Evolutionary conservation across 2,797 vertebrate genomes (phyloP).

Genomic region (Helarctos malayanus): DNA sequence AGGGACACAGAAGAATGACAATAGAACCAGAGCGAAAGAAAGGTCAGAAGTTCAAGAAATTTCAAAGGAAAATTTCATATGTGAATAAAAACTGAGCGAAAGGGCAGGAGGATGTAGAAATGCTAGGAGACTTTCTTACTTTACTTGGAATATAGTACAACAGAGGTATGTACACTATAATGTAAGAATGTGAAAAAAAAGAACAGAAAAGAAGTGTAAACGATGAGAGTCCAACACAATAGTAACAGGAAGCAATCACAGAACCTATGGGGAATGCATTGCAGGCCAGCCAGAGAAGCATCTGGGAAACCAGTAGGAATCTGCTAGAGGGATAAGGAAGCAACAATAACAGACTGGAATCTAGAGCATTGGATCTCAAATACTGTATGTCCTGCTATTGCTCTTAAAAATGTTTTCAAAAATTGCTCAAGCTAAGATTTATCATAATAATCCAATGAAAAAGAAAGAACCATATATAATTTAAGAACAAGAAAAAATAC

Average conservation of each 20-base stretch:
- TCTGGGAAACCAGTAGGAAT: neutral
- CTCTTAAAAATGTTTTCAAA: slow-evolving; percentile 28
- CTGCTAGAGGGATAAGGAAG: neutral
- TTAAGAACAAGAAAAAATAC: neutral
- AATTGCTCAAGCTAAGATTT: slow-evolving; percentile 11
- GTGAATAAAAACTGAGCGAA: slow-evolving; percentile 7
- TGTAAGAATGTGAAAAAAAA: neutral
- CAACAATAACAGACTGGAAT: neutral
- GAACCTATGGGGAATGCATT: neutral
- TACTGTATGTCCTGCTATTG: neutral
- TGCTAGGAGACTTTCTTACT: neutral
- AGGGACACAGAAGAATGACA: neutral
- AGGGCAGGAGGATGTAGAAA: neutral
- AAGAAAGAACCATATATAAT: neutral
- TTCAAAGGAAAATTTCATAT: slow-evolving; percentile 37
- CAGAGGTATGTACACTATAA: neutral
- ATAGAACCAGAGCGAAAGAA: neutral
- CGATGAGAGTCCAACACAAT: neutral
- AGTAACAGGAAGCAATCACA: neutral
- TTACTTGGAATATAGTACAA: slow-evolving; percentile 1
- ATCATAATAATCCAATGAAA: neutral
- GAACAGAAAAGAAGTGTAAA: neutral
- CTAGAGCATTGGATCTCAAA: neutral
- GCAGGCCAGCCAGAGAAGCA: neutral
- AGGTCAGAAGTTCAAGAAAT: slow-evolving; percentile 73